Evolutionary conservation across 1,140 invertebrate species (phyloP), one percentile per base, ranked within the genome.

Genomic region (Lasioglossum baleicum): DNA sequence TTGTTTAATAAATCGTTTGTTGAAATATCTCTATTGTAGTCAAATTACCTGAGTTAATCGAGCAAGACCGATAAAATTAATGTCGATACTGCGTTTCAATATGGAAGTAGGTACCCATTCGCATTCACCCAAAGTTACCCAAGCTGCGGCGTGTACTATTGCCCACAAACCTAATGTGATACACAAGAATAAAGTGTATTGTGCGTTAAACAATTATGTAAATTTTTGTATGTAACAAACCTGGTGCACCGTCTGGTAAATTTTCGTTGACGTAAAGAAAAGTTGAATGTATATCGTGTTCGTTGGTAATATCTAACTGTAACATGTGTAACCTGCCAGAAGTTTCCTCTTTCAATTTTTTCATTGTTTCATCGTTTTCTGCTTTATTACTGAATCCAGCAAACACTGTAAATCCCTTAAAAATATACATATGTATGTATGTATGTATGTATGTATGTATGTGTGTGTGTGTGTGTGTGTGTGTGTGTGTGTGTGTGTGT

Each of bases 61-160:
- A 10, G 95, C 94, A n/a, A 95, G 93, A 40, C 96, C 96, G 93
- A 97, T 92, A 83, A 97, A 94, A 94, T 98, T 97, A 71, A 96
- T 94, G 71, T 97, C 96, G 89, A 96, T 94, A 44, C 96, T 95
- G 88, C 95, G 94, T 86, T 95, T 95, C 84, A 96, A 95, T 72
- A 96, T 95, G 5, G 94, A 94, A 82, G 96, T 95, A 60, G 97
- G 96, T 74, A 97, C 95, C 96, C 96, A 97, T 93, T 98, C 98
- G 75, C 98, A 95, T 93, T 98, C 97, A 1, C 97, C 97, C 68
- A 97, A 95, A 26, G 96, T 96, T 84, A 97, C 96, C 95, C 97
- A 97, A 40, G 97, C 96, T 70, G 97, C 97, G 86, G 97, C 97
- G 93, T 98, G 98, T 10, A 99, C 96, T 56, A 99, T 93, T 17